A percentile compares a stretch with the other conserved stretches of the same genome.
These are phyloP conservation scores for Aphelinus certus DNA, from an alignment of 1,140 invertebrate genomes.

Conservation along the genomic window DNA sequence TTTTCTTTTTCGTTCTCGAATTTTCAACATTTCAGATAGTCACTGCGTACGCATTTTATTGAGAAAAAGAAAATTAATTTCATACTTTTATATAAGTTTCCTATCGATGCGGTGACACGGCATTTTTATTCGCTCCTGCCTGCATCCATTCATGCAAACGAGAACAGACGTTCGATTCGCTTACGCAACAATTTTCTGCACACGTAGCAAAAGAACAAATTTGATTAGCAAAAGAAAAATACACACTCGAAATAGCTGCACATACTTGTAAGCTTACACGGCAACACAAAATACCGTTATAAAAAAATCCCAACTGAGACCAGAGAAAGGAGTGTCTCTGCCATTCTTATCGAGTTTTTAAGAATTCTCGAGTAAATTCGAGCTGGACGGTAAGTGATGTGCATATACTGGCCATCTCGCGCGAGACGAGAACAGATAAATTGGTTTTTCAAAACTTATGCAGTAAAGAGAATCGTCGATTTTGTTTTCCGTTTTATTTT, in stretches of 20 bases:
- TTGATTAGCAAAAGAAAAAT: background rate
- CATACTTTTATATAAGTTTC: too few relatives aligned
- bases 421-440: too few relatives aligned
- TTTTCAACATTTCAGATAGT: too few relatives aligned
- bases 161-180: too few relatives aligned
- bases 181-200: background rate
- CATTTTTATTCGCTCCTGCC: background rate
- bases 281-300: conserved; percentile 10
- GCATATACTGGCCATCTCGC: too few relatives aligned
- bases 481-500: too few relatives aligned
- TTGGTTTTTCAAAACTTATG: too few relatives aligned
- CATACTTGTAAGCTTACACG: conserved; percentile 19
- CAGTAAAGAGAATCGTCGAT: too few relatives aligned
- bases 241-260: background rate
- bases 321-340: conserved; percentile 13
- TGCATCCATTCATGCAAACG: background rate
- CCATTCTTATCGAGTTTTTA: conserved; percentile 14
- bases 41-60: too few relatives aligned
- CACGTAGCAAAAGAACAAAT: background rate
- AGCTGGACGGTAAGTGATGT: conserved; percentile 30
- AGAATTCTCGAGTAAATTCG: conserved; percentile 12
- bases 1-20: too few relatives aligned
- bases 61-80: too few relatives aligned
- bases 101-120: too few relatives aligned
- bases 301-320: background rate